phyloP scores from a whole-genome alignment of 2,113 vertebrate species.

The Syngnathus scovelli region DNA sequence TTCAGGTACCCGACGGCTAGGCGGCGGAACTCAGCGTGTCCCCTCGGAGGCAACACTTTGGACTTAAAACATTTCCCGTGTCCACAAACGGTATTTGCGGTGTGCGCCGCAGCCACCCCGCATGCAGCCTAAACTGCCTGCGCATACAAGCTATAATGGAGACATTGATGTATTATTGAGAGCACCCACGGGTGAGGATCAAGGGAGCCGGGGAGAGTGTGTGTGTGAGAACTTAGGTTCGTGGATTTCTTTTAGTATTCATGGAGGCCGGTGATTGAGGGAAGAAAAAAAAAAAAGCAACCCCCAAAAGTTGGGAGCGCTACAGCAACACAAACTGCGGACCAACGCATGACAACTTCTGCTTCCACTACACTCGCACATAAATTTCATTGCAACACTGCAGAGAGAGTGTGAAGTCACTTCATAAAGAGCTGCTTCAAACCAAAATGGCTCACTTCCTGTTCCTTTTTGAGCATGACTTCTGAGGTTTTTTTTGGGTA shows the following conservation, averaged over 20 bases:
- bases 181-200: slow-evolving; percentile 62
- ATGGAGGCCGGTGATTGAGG: slow-evolving; percentile 25
- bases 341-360: no score
- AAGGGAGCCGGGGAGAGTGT: slow-evolving; percentile 46
- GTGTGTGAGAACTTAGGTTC: slow-evolving; percentile 46
- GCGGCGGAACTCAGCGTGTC: slow-evolving; percentile 27
- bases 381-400: neutral
- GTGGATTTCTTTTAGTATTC: slow-evolving; percentile 49
- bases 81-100: slow-evolving; percentile 56
- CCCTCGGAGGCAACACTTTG: slow-evolving; percentile 60
- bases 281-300: slow-evolving; percentile 6
- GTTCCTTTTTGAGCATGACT: no score
- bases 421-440: no score
- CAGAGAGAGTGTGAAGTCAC: neutral
- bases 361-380: no score
- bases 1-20: slow-evolving; percentile 13
- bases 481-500: no score
- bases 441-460: no score
- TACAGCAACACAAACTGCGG: no score
- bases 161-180: slow-evolving; percentile 70
- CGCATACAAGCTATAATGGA: slow-evolving; percentile 65
- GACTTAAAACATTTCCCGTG: slow-evolving; percentile 70
- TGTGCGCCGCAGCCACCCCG: slow-evolving; percentile 1
- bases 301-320: neutral
- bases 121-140: slow-evolving; percentile 45